These are phyloP conservation scores for Epistrophella euchroma DNA, from an alignment of 2,888 invertebrate species.

Conservation along the genomic window DNA sequence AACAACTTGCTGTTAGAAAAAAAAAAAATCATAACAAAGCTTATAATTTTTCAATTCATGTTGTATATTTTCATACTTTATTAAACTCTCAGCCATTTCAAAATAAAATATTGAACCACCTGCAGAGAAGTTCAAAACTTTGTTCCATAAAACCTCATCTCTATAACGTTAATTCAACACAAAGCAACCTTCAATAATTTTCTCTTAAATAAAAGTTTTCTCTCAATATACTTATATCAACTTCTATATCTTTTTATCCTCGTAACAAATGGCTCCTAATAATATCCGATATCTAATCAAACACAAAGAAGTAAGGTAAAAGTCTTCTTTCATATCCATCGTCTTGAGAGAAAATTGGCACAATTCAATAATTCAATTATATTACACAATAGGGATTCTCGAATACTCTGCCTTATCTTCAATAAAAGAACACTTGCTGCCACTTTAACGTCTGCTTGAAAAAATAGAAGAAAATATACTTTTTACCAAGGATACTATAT, in stretches of 20 bases:
- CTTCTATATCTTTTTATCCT: slow-evolving; percentile 5
- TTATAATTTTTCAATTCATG: no score
- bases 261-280: slow-evolving; percentile 25
- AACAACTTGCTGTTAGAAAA: no score
- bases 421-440: slow-evolving; percentile 48
- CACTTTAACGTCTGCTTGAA: slow-evolving; percentile 30
- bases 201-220: neutral
- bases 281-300: slow-evolving; percentile 35
- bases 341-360: slow-evolving; percentile 25
- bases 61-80: neutral
- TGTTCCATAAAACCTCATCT: neutral
- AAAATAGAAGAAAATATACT: slow-evolving; percentile 5
- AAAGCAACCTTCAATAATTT: neutral
- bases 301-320: slow-evolving; percentile 21
- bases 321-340: slow-evolving; percentile 10
- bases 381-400: slow-evolving; percentile 7
- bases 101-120: neutral
- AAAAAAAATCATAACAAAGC: no score
- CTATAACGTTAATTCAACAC: neutral
- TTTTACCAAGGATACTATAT: slow-evolving; percentile 22
- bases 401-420: neutral
- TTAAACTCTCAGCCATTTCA: neutral
- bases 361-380: slow-evolving; percentile 60
- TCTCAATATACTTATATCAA: neutral
- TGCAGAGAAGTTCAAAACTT: slow-evolving; percentile 1